Evolutionary conservation across 2,113 vertebrate species (phyloP).

Genomic region (Coptodon rendalli): DNA sequence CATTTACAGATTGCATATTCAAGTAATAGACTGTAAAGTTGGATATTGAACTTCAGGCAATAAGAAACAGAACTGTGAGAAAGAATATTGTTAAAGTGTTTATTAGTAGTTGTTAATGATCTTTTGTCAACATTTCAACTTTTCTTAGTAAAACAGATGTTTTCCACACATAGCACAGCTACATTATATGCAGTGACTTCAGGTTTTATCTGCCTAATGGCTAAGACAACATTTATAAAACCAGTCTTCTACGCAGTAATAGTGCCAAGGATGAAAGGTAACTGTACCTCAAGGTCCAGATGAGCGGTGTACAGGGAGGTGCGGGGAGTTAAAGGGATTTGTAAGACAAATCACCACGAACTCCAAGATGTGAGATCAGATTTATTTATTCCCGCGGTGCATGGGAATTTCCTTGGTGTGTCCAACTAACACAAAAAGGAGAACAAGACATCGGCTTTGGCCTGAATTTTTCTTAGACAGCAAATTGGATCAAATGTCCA

Average conservation of each 20-base stretch:
- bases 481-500: constrained; percentile 30
- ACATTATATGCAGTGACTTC: background rate
- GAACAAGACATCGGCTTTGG: background rate
- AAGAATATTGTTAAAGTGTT: background rate
- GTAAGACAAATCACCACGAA: background rate
- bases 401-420: background rate
- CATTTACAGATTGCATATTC: constrained; percentile 12
- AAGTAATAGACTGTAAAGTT: background rate
- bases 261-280: background rate
- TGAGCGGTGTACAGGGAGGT: background rate
- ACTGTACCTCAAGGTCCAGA: background rate
- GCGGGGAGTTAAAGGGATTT: background rate
- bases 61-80: background rate
- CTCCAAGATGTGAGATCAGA: background rate
- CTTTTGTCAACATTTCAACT: background rate
- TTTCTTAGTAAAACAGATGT: background rate
- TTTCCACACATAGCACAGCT: background rate
- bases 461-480: constrained; percentile 4
- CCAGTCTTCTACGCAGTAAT: background rate
- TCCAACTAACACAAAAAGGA: background rate
- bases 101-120: background rate
- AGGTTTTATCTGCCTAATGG: background rate
- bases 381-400: background rate
- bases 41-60: background rate
- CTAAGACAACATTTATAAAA: background rate